Conservation (phyloP, 2,113 vertebrate genomes). For the Strigops habroptila region DNA sequence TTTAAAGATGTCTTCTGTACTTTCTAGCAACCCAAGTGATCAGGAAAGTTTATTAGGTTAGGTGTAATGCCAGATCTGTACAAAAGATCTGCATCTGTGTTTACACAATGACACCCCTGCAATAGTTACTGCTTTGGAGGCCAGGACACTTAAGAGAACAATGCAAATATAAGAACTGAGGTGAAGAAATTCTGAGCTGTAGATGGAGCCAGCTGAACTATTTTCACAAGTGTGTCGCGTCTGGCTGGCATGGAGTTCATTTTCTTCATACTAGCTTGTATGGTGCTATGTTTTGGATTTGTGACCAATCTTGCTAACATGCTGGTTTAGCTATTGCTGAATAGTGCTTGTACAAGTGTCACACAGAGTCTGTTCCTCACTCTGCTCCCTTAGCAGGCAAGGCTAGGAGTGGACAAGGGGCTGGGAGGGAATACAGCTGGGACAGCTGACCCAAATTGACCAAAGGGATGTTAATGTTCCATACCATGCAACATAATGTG, state of each 20-base stretch:
- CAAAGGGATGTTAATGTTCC: background rate
- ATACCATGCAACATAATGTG: background rate
- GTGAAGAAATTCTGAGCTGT: background rate
- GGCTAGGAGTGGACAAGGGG: fast-evolving
- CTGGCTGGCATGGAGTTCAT: background rate
- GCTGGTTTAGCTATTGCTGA: background rate
- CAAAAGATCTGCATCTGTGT: background rate
- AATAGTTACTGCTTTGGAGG: background rate
- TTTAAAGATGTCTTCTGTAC: background rate
- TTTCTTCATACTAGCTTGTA: background rate
- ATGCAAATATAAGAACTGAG: background rate
- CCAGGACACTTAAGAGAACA: background rate
- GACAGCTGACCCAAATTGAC: background rate
- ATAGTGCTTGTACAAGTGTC: background rate
- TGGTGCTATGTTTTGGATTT: background rate
- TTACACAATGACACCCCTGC: background rate
- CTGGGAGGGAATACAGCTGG: background rate
- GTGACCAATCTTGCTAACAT: background rate
- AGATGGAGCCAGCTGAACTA: background rate
- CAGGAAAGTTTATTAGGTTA: background rate
- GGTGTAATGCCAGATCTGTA: background rate
- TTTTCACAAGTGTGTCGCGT: fast-evolving
- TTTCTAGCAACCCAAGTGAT: background rate
- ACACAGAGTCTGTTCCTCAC: background rate
- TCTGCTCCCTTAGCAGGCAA: background rate